Base-by-base conservation (phyloP, 2,888 invertebrate genomes). In the Augiades crinisus region DNA sequence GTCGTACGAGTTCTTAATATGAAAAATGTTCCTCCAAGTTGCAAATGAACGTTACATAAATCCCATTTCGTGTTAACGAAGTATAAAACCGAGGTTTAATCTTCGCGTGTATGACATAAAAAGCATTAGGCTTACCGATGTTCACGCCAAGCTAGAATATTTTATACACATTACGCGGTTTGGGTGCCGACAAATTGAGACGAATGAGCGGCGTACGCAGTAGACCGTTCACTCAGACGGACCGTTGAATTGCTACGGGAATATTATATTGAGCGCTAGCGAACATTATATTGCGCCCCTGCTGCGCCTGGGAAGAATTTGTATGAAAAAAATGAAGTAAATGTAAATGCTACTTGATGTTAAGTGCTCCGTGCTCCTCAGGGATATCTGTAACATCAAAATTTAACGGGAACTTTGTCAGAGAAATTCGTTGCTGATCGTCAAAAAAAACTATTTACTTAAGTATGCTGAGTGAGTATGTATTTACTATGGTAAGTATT, bases 151-250 rank as follows among this genome's bases (percentile, higher is more conserved):
- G n/a, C 58, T 50, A 27, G 53, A 44, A 56, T 54, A 57, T 58
- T 68, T 62, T 62, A 59, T 58, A 64, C 55, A 60, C 61, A 53
- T 57, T 57, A 59, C 54, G 40, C 16, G 21, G 36, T 59, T 56
- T 47, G 10, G 55, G 30, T 53, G 50, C 51, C 52, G 58, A 65
- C 65, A 68, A 74, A 74, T 69, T 64, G 69, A 70, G 66, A 74
- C 51, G 58, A 64, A 73, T 64, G 65, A 58, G 59, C 52, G 47
- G 27, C 27, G 56, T 58, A 55, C 53, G 34, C 57, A 45, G 49
- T 3, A 8, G 24, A 24, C 8, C 6, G 24, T 7, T 8, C 7
- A n/a, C 10, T 4, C 10, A 27, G 3, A 27, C 27, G 27, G 4
- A 10, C 2, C 2, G 1, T 10, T 27, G 4, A 5, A 10, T 2